Evolutionary conservation across 2,113 vertebrate species (phyloP).

Genomic region (Mus pahari): DNA sequence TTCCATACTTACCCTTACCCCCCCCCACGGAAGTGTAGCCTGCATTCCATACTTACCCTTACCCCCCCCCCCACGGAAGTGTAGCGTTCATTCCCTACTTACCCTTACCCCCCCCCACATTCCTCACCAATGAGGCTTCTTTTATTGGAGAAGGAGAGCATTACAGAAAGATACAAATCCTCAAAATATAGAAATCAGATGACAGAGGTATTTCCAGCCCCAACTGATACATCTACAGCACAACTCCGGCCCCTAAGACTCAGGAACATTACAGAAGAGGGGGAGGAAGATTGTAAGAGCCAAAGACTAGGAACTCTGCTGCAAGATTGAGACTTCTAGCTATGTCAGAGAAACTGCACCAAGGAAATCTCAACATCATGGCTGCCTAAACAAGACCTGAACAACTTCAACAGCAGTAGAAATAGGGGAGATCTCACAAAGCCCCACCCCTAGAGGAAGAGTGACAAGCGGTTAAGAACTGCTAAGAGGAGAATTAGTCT

Average conservation of each 20-base stretch:
- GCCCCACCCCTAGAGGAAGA: not conserved
- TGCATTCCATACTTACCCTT: not conserved
- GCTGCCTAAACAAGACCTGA: not conserved
- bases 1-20: not conserved
- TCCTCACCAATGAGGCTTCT: too few species aligned
- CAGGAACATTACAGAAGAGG: not conserved
- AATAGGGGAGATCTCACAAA: not conserved
- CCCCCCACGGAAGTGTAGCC: not conserved
- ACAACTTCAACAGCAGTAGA: not conserved
- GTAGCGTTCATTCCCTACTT: too few species aligned
- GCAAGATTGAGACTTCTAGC: not conserved
- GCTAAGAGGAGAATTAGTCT: not conserved
- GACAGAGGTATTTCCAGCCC: not conserved
- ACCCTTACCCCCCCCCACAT: not conserved
- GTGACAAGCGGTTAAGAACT: not conserved
- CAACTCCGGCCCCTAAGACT: not conserved
- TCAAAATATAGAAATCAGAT: not conserved
- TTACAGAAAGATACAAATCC: not conserved
- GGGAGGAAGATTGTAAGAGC: not conserved
- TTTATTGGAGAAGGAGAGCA: not conserved
- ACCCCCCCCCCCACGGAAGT: too few species aligned
- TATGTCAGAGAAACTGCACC: not conserved
- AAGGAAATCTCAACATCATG: not conserved
- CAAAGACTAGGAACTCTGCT: not conserved
- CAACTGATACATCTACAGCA: not conserved